A percentile compares a stretch with the other conserved stretches of the same genome.
Evolutionary conservation across 2,113 vertebrate genomes (phyloP).

Genomic region (Amphiprion ocellaris): DNA sequence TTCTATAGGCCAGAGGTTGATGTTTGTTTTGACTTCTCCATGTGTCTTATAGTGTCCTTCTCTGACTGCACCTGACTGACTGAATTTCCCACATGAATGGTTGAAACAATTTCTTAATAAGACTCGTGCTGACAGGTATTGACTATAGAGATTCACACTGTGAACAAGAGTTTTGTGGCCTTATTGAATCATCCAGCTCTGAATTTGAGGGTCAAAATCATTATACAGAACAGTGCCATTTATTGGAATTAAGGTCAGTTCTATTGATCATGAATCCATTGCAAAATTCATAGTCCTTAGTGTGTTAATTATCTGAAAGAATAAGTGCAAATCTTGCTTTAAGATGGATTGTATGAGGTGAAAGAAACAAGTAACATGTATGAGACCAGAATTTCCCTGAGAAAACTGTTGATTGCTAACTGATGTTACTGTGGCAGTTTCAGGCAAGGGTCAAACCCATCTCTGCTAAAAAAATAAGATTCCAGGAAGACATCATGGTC

Average conservation of each 20-base stretch:
- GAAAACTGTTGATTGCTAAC: constrained; percentile 22
- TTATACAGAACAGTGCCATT: neutral
- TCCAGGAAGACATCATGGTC: constrained; percentile 5
- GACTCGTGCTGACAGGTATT: neutral
- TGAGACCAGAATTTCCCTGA: neutral
- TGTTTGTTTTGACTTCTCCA: neutral
- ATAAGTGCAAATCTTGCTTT: constrained; percentile 3
- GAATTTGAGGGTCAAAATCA: neutral
- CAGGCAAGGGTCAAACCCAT: neutral
- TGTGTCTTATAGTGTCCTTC: neutral
- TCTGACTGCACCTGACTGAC: neutral
- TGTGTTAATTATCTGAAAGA: neutral
- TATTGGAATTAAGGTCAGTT: constrained; percentile 1
- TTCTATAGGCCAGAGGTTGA: neutral
- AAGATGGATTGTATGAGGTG: neutral
- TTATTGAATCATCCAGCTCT: neutral
- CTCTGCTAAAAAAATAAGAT: neutral
- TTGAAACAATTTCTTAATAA: neutral
- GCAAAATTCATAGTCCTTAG: neutral
- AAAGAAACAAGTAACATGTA: neutral
- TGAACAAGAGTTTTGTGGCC: neutral
- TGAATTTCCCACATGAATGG: neutral
- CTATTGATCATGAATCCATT: constrained; percentile 5
- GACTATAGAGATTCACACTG: neutral
- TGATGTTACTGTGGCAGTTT: constrained; percentile 7